These are phyloP conservation scores for Drosophila ohnishii DNA, from an alignment of 1,140 invertebrate species.

Conservation along the genomic window DNA sequence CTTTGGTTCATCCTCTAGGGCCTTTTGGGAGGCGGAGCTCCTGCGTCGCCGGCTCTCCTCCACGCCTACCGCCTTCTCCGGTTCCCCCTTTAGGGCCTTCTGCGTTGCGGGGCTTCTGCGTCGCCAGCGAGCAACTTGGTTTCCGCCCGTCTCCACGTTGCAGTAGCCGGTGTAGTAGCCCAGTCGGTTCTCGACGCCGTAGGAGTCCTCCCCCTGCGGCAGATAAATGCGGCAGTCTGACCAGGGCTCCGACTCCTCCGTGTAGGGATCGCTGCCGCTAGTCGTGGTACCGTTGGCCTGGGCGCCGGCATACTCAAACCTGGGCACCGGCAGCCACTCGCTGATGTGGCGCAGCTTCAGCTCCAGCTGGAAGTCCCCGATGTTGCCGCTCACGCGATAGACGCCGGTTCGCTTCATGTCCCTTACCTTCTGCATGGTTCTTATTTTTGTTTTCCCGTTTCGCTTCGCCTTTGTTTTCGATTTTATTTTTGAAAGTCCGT, in stretches of 20 bases:
- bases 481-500: conserved; percentile 36
- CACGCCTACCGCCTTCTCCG: too few species aligned
- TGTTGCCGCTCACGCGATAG: conserved; percentile 84
- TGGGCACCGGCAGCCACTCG: conserved; percentile 73
- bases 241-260: conserved; percentile 14
- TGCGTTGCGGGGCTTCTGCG: background rate
- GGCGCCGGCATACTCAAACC: conserved; percentile 57
- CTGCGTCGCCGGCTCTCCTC: background rate
- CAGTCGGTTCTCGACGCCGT: conserved; percentile 15
- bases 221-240: conserved; percentile 54
- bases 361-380: conserved; percentile 84
- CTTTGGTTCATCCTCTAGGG: background rate
- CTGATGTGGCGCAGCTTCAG: conserved; percentile 66
- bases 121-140: background rate
- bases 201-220: conserved; percentile 44
- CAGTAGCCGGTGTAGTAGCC: conserved; percentile 53
- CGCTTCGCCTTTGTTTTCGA: conserved; percentile 14
- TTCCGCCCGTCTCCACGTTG: conserved; percentile 6
- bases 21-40: background rate
- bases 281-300: background rate
- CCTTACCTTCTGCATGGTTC: conserved; percentile 68
- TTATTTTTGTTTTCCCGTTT: background rate
- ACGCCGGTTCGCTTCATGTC: conserved; percentile 81
- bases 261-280: background rate
- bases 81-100: background rate